Base-by-base conservation (phyloP, 2,888 invertebrate genomes). In the Drosophila longiperda region DNA sequence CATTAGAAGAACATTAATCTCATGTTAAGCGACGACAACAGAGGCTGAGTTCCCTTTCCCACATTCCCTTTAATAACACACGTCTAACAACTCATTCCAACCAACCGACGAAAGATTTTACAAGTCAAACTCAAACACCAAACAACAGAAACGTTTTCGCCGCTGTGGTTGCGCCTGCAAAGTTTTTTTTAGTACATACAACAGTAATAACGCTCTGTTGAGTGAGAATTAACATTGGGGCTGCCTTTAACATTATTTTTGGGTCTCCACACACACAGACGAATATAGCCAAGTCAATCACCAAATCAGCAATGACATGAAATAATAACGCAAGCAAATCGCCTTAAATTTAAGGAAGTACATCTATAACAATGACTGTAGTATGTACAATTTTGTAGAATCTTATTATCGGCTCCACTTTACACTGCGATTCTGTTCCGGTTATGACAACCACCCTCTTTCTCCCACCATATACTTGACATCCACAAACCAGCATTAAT, bases 231-330 rank as follows among this genome's bases (percentile, higher is more conserved):
- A 69, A 83, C 69, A 73, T 62, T n/a, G 49, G 23, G 53, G 33
- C 29, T 57, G 15, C 23, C 32, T 63, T 45, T 75, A 66, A 74
- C 69, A 68, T 61, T 26, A 58, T 29, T 34, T 34, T 50, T 50
- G 59, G 80, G 76, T 78, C 67, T 78, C 72, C 69, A 75, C 77
- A 71, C 33, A 69, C 40, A 57, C 42, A 55, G 11, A 23, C 26
- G 36, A 49, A 42, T 54, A 58, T 81, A 84, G 72, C 89, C 72
- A 71, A 84, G 84, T 84, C 79, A 83, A 68, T 84, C 75, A 84
- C 83, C 83, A 63, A 29, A 63, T 57, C 48, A 50, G 8, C 61
- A 54, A 23, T 55, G 20, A 26, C 61, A 36, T 60, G 45, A 55
- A 60, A 42, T 45, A 63, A 11, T 15, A 53, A 15, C 23, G 2